Evolutionary conservation across 2,888 invertebrate species (phyloP).

Genomic region (Dorcus hopei): DNA sequence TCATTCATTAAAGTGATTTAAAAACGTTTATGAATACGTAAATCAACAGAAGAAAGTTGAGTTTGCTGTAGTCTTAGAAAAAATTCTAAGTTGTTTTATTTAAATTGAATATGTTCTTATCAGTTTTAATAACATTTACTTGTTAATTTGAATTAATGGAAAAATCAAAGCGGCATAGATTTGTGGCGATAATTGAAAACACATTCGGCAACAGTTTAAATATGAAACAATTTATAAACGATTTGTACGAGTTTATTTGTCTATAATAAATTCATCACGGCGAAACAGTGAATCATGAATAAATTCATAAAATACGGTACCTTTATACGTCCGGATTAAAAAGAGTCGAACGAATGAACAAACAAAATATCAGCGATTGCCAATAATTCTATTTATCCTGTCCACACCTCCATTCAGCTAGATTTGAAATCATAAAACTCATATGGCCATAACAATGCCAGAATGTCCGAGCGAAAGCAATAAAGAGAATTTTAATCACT

Average conservation of each 20-base stretch:
- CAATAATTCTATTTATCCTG: slow-evolving; percentile 48
- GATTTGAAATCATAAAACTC: slow-evolving; percentile 44
- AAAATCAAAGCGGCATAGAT: too few species aligned
- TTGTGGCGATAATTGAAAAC: too few species aligned
- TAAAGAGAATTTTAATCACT: slow-evolving; percentile 51
- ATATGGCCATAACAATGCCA: slow-evolving; percentile 41
- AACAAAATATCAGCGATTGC: slow-evolving; percentile 49
- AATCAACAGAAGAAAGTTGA: too few species aligned
- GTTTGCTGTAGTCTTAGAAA: too few species aligned
- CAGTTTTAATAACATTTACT: too few species aligned
- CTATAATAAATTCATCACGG: slow-evolving; percentile 19
- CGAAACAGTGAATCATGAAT: slow-evolving; percentile 16
- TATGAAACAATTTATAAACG: neutral
- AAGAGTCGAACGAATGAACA: slow-evolving; percentile 46
- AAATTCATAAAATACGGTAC: slow-evolving; percentile 38
- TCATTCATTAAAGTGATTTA: too few species aligned
- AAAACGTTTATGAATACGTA: too few species aligned
- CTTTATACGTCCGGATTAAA: slow-evolving; percentile 44
- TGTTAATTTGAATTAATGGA: too few species aligned
- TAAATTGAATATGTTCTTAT: too few species aligned
- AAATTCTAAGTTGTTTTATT: too few species aligned
- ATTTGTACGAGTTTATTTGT: slow-evolving; percentile 22
- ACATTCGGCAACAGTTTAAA: too few species aligned
- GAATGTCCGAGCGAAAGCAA: slow-evolving; percentile 41
- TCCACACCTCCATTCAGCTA: slow-evolving; percentile 41